Evolutionary conservation across 2,888 invertebrate species (phyloP).

Genomic region (Phaonia tiefii): DNA sequence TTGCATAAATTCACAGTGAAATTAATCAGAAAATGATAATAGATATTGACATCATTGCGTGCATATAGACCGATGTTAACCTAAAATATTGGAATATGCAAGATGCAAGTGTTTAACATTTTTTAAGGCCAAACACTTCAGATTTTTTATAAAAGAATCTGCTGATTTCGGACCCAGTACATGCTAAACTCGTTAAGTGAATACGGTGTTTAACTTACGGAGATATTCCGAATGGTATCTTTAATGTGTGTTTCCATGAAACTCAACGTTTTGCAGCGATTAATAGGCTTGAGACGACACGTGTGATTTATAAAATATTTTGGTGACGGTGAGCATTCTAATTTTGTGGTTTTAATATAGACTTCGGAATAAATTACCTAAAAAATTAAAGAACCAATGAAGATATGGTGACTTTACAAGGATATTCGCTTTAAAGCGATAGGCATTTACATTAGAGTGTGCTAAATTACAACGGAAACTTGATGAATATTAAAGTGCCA

Average conservation of each 20-base stretch:
- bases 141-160: too few species aligned
- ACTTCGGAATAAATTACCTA: background rate
- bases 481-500: too few species aligned
- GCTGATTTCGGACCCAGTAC: too few species aligned
- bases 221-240: background rate
- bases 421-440: too few species aligned
- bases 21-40: background rate
- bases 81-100: background rate
- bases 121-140: too few species aligned
- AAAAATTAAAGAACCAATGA: too few species aligned
- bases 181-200: too few species aligned
- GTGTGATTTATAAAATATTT: slow-evolving; percentile 1
- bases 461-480: too few species aligned
- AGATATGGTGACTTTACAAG: too few species aligned
- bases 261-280: background rate
- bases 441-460: too few species aligned
- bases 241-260: background rate
- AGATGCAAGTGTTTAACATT: too few species aligned
- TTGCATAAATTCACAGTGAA: background rate
- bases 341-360: background rate
- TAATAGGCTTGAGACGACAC: slow-evolving; percentile 9
- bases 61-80: background rate
- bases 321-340: background rate
- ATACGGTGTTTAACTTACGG: background rate
- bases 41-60: slow-evolving; percentile 1